A percentile compares a stretch with the other conserved stretches of the same genome.
Conservation (phyloP, 1,140 invertebrate species). For the Telenomus remus region DNA sequence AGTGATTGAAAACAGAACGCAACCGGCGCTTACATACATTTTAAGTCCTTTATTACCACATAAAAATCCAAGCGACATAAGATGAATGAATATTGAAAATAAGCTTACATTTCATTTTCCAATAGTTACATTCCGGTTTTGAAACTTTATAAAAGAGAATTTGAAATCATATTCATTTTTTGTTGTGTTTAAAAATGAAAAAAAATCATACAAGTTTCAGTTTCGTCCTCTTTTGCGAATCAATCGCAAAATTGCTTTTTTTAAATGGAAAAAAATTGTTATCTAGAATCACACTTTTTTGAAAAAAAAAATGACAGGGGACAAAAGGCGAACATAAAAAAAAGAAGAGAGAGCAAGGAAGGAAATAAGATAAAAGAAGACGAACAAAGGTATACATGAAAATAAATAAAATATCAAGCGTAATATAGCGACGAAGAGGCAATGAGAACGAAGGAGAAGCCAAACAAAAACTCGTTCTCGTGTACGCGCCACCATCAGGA, state of each 20-base stretch:
- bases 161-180: no score
- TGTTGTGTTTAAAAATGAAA: no score
- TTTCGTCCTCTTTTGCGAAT: no score
- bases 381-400: conserved; percentile 44
- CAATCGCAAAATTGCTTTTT: no score
- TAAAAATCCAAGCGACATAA: not conserved
- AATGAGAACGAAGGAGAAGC: conserved; percentile 62
- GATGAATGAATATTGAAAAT: not conserved
- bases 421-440: conserved; percentile 59
- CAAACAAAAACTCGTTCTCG: conserved; percentile 66
- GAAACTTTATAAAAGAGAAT: no score
- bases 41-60: not conserved
- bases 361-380: conserved; percentile 17
- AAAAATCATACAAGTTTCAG: no score
- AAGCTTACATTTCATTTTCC: no score
- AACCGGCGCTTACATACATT: conserved; percentile 1
- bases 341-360: conserved; percentile 17
- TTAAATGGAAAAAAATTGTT: no score
- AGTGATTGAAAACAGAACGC: no score
- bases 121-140: no score
- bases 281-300: no score
- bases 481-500: conserved; percentile 51
- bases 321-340: conserved; percentile 27
- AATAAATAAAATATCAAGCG: conserved; percentile 61
- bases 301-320: conserved; percentile 13